A percentile compares a stretch with the other conserved stretches of the same genome.
Conservation (phyloP, 1,140 invertebrate genomes). For the Parasteatoda tepidariorum region DNA sequence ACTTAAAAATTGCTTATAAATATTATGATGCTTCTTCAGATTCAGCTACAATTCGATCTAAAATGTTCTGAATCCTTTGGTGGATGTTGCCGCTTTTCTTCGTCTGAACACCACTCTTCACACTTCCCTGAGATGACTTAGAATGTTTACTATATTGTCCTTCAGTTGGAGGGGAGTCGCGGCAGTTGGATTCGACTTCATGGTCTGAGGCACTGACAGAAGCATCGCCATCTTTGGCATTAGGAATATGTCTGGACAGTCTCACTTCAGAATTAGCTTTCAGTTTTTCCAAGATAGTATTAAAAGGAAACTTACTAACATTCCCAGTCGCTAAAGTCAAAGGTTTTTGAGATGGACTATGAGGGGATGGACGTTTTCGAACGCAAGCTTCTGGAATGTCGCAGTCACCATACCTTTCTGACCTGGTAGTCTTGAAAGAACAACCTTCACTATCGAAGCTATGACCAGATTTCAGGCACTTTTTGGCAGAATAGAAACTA, state of each 20-base stretch:
- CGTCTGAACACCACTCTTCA: background rate
- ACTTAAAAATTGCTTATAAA: constrained; percentile 21
- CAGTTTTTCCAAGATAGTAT: constrained; percentile 43
- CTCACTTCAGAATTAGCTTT: constrained; percentile 43
- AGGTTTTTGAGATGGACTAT: background rate
- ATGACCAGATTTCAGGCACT: constrained; percentile 12
- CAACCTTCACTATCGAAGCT: background rate
- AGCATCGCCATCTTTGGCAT: background rate
- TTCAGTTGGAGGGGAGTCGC: background rate
- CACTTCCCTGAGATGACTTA: constrained; percentile 7
- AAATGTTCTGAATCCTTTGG: constrained; percentile 50
- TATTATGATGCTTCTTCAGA: constrained; percentile 48
- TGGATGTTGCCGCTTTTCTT: constrained; percentile 51
- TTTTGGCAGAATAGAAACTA: constrained; percentile 42
- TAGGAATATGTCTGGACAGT: constrained; percentile 8
- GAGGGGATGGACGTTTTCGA: constrained; percentile 1
- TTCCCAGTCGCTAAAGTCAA: background rate
- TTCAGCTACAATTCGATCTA: constrained; percentile 54
- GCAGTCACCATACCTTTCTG: background rate
- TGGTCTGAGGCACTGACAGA: background rate
- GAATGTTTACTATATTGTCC: background rate
- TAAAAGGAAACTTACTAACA: constrained; percentile 43
- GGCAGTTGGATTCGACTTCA: background rate
- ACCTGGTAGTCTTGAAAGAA: background rate
- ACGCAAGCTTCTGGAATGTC: constrained; percentile 7